Evolutionary conservation across 2,113 vertebrate genomes (phyloP), one percentile per base, ranked within the genome.

Genomic region (Ammodytes marinus): DNA sequence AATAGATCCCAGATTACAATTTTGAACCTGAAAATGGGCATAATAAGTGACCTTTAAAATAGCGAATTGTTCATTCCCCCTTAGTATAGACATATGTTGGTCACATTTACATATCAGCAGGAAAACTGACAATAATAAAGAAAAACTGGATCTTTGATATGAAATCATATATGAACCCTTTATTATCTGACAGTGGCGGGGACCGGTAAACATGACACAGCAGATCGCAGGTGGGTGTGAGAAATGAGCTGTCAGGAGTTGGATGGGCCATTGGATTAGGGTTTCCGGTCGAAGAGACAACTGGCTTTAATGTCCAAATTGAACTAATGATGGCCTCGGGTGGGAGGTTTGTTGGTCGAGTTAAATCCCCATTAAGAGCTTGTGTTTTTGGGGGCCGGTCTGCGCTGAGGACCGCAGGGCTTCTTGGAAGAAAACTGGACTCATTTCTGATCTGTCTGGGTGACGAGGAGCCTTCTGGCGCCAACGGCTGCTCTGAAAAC

Each of bases 271-370:
- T 14, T 42, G 1, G 10, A 57, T 61, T 55, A 40, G 64, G 14
- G 66, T 58, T 77, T 79, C 46, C 27, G 15, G 46, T 75, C 68
- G 75, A 73, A 66, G 17, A 77, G 59, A 82, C 5, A 39, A 35
- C 49, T 49, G 59, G 75, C 80, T 86, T 82, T 77, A 72, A 59
- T 73, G 69, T 64, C 78, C 65, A 83, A 80, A 76, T 84, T 80
- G 54, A 84, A 80, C 75, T 88, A 88, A 88, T 88, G 88, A 89
- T 87, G 80, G 83, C 84, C 75, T 67, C 70, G 15, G 86, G 79
- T 63, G 60, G 10, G 50, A 66, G 70, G 15, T 74, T 74, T 75
- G 68, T 43, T 82, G 72, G 76, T 61, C 19, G 65, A 80, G 50
- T 82, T 83, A 76, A 92, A 74, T 59, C 63, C 57, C 49, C 52